Conservation (phyloP, 2,888 invertebrate species). For the Patella pellucida region DNA sequence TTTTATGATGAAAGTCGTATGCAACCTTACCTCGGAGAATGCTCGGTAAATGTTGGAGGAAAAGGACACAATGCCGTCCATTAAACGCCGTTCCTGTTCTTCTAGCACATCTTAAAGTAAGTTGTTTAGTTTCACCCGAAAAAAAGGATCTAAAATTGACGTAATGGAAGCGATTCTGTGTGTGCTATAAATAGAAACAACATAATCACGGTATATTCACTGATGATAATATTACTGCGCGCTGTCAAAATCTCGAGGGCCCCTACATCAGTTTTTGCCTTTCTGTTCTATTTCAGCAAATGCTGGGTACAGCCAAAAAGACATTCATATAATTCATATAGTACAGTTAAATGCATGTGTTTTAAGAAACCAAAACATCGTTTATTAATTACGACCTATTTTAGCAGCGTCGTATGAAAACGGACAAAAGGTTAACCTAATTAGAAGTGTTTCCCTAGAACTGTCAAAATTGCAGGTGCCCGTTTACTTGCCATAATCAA, state of each 20-base stretch:
- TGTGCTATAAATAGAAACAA: slow-evolving; percentile 18
- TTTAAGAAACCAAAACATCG: too few relatives aligned
- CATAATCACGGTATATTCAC: slow-evolving; percentile 2
- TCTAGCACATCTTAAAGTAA: background rate
- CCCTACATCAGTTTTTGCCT: too few relatives aligned
- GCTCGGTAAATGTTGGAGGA: slow-evolving; percentile 55
- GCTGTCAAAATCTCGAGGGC: background rate
- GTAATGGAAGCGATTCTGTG: slow-evolving; percentile 24
- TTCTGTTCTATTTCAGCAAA: too few relatives aligned
- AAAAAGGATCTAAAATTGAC: background rate
- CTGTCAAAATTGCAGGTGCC: slow-evolving; percentile 35
- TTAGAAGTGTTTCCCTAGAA: slow-evolving; percentile 13
- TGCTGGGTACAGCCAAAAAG: too few relatives aligned
- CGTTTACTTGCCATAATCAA: slow-evolving; percentile 16
- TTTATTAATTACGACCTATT: background rate
- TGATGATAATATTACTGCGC: background rate
- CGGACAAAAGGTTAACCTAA: background rate
- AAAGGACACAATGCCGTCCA: slow-evolving; percentile 61
- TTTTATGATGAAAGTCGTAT: too few relatives aligned
- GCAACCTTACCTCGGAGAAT: slow-evolving; percentile 52
- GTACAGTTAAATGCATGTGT: too few relatives aligned
- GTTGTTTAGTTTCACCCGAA: background rate
- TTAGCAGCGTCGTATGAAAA: background rate
- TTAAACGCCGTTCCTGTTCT: slow-evolving; percentile 25
- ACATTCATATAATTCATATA: too few relatives aligned